Base-by-base conservation (phyloP, 2,888 invertebrate genomes). In the Tanytarsus gracilentus region DNA sequence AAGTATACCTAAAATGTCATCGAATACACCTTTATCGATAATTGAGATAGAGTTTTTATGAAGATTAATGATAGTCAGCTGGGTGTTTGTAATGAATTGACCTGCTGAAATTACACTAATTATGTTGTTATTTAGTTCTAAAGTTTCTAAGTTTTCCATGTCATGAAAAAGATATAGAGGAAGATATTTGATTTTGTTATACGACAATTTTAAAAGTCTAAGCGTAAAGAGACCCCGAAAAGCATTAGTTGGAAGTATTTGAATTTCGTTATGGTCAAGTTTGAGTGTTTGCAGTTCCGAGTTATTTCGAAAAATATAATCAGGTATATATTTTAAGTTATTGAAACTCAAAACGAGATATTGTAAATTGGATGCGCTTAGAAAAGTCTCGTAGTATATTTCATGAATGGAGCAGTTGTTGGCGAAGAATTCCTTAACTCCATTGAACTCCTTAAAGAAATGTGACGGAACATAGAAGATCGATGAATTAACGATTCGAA, bases 331-430 rank as follows among this genome's bases (percentile, higher is more conserved):
- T 55, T 27, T n/a, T 6, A 55, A 25, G 16, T 40, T 39, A 27
- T 55, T 55, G 26, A 27, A 21, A 26, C 39, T 40, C 27, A 55
- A 26, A 3, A 55, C 27, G 25, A 55, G 55, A 40, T 55, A 55
- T 14, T 26, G 40, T 3, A 55, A 27, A 9, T 55, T 25, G 9
- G 21, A 33, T 25, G 55, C 55, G 4, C 21, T 26, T 9, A 9
- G 23, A 25, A 55, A 55, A 16, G 55, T 55, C 7, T 39, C 39
- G 11, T 18, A 18, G 14, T 55, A 23, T 26, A 55, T 55, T 2
- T 40, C 23, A 16, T 55, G 9, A 40, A 55, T 55, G 11, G 55
- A 55, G 21, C 8, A 11, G 40, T 55, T 55, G 25, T 18, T 55
- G 14, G 55, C 55, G 11, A 55, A 21, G 16, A 55, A 55, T 39